Conservation (phyloP, 2,888 invertebrate species). For the Pimpla rufipes region DNA sequence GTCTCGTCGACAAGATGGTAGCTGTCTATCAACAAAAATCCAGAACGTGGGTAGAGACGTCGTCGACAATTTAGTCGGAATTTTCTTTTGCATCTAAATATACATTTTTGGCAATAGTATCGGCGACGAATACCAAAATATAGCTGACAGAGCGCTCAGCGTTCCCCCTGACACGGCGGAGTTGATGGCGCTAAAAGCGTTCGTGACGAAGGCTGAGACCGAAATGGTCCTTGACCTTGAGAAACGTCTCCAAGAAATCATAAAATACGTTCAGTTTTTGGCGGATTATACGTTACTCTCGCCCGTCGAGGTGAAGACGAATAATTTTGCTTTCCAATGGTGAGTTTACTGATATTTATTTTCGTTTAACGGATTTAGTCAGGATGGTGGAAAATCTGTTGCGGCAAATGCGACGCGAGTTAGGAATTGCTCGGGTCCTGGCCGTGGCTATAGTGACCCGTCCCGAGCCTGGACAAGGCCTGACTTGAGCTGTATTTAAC, state of each 20-base stretch:
- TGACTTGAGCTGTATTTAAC: too few relatives aligned
- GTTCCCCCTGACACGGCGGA: constrained; percentile 94
- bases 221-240: constrained; percentile 91
- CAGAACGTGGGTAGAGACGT: constrained; percentile 87
- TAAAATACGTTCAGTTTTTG: constrained; percentile 93
- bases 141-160: constrained; percentile 92
- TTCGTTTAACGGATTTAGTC: too few relatives aligned
- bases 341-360: too few relatives aligned
- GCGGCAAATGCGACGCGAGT: too few relatives aligned
- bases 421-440: too few relatives aligned
- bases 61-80: not conserved
- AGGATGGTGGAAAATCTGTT: too few relatives aligned
- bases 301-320: constrained; percentile 94
- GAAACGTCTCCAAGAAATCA: constrained; percentile 89
- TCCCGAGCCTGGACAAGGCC: too few relatives aligned
- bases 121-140: constrained; percentile 93
- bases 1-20: constrained; percentile 91
- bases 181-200: constrained; percentile 93
- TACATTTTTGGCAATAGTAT: constrained; percentile 87
- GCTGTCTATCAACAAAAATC: constrained; percentile 93
- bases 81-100: not conserved
- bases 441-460: too few relatives aligned
- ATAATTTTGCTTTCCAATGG: constrained; percentile 95
- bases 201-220: constrained; percentile 91
- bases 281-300: constrained; percentile 93